Conservation (phyloP, 1,140 invertebrate species). For the Planococcus citri region DNA sequence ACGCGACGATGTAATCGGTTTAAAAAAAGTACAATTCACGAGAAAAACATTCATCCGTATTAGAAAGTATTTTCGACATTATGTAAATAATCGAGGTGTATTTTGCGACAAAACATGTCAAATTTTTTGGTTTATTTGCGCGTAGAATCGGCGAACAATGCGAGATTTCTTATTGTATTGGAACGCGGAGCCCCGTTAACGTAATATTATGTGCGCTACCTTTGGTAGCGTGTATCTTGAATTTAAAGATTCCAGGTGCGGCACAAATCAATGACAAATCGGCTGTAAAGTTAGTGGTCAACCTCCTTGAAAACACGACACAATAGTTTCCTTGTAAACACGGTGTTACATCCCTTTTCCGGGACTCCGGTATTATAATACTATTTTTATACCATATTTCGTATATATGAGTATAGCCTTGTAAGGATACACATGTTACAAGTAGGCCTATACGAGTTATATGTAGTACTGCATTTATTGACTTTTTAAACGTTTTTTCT, state of each 20-base stretch:
- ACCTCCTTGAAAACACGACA: not conserved
- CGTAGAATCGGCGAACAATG: not conserved
- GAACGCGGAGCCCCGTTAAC: not conserved
- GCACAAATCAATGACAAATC: constrained; percentile 6
- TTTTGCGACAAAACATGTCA: constrained; percentile 3
- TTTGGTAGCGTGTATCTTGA: not conserved
- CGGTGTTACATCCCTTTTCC: constrained; percentile 1
- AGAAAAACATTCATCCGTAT: not conserved
- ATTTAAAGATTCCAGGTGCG: constrained; percentile 2
- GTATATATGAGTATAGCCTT: no score
- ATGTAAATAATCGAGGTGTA: not conserved
- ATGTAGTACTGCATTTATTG: not conserved
- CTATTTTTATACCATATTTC: no score
- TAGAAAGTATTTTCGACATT: constrained; percentile 7
- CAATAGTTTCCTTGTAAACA: constrained; percentile 7
- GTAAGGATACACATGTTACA: no score
- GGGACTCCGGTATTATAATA: not conserved
- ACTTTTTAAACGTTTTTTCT: constrained; percentile 8
- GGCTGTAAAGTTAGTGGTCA: not conserved
- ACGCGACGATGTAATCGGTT: no score
- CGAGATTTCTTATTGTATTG: not conserved
- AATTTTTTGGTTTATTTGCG: constrained; percentile 1
- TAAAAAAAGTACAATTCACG: not conserved
- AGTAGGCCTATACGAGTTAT: no score
- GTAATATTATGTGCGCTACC: not conserved